Evolutionary conservation across 2,797 vertebrate genomes (phyloP).

Genomic region (Danio tinwini): DNA sequence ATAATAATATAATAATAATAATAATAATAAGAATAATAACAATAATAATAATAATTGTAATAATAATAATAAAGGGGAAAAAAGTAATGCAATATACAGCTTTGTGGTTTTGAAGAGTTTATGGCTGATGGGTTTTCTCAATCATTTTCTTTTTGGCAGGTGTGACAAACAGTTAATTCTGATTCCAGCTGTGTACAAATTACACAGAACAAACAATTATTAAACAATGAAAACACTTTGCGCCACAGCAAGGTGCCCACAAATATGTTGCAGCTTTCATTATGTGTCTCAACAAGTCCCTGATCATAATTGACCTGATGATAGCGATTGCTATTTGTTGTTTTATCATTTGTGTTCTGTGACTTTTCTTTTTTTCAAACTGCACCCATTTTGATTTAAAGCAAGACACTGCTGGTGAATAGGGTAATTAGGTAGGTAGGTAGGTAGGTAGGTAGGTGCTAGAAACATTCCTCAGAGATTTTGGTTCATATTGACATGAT

Average conservation of each 20-base stretch:
- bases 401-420: too few species aligned
- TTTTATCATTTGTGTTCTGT: background rate
- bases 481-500: too few species aligned
- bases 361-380: background rate
- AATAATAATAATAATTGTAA: too few species aligned
- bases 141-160: background rate
- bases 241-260: constrained; percentile 22
- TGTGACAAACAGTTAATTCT: background rate
- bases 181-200: background rate
- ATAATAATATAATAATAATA: too few species aligned
- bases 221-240: constrained; percentile 20
- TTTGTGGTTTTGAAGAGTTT: background rate
- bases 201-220: constrained; percentile 1
- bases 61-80: too few species aligned
- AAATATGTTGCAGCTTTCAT: constrained; percentile 3
- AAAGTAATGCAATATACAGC: background rate
- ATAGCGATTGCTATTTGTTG: constrained; percentile 6
- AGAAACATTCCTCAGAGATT: too few species aligned
- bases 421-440: too few species aligned
- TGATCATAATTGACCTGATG: constrained; percentile 15
- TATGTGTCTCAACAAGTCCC: background rate
- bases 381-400: background rate
- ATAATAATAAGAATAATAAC: too few species aligned
- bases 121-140: background rate
- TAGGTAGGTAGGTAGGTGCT: too few species aligned